These are phyloP conservation scores for Charina bottae DNA, from an alignment of 2,113 vertebrate genomes.

Conservation along the genomic window DNA sequence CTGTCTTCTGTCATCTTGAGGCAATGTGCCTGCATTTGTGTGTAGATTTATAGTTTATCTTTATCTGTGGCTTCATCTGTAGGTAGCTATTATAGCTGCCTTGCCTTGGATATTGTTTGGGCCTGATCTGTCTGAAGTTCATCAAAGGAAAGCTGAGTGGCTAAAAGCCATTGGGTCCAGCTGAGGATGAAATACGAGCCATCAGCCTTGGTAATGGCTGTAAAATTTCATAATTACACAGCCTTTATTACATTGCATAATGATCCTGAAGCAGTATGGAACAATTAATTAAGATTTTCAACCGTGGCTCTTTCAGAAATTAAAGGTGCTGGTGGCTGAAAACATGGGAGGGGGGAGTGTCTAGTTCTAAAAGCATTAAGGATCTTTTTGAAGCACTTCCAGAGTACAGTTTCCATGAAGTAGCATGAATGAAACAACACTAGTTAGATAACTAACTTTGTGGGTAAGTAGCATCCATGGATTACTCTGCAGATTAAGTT, in stretches of 20 bases:
- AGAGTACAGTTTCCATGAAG: constrained; percentile 41
- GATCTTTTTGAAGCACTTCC: constrained; percentile 77
- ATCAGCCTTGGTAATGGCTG: constrained; percentile 99
- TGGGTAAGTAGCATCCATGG: constrained; percentile 46
- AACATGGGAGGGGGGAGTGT: constrained; percentile 86
- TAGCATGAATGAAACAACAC: constrained; percentile 34
- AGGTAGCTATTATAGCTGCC: constrained; percentile 93
- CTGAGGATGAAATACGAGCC: constrained; percentile 99
- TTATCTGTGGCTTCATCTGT: constrained; percentile 97
- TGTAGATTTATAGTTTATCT: constrained; percentile 95
- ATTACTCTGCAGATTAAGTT: constrained; percentile 61
- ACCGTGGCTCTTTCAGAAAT: constrained; percentile 98
- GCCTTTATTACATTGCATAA: constrained; percentile 99
- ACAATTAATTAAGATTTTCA: constrained; percentile 99
- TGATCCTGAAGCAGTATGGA: constrained; percentile 99
- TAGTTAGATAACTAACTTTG: constrained; percentile 48
- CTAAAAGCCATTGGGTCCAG: constrained; percentile 96
- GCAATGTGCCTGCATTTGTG: constrained; percentile 82
- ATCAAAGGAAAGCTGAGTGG: constrained; percentile 84
- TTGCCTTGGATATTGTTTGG: constrained; percentile 91
- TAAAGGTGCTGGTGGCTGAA: constrained; percentile 91
- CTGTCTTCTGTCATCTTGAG: constrained; percentile 72
- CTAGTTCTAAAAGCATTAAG: constrained; percentile 91
- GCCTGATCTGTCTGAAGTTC: constrained; percentile 92
- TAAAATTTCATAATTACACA: constrained; percentile 99